phyloP scores from a whole-genome alignment of 2,888 invertebrate species.

The Leptinotarsa haldemani region DNA sequence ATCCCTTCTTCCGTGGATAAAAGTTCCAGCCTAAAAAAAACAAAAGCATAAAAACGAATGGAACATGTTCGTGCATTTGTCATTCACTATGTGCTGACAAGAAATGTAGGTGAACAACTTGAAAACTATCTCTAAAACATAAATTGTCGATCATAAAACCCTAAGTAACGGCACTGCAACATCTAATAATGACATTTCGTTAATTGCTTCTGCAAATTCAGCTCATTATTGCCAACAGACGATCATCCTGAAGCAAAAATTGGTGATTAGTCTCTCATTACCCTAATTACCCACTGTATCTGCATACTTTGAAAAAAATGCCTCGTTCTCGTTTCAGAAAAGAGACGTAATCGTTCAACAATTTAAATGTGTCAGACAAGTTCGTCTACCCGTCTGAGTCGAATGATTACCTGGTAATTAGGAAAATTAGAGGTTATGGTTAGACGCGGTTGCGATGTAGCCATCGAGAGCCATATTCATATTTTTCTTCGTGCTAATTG shows the following conservation, averaged over 20 bases:
- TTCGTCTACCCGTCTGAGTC: background rate
- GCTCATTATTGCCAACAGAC: background rate
- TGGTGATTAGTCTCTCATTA: background rate
- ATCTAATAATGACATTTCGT: background rate
- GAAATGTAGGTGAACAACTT: too few relatives aligned
- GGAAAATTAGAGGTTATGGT: conserved; percentile 25
- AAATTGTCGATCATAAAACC: background rate
- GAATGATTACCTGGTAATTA: conserved; percentile 22
- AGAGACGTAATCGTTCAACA: conserved; percentile 1
- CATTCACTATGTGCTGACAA: too few relatives aligned
- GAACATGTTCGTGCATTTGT: too few relatives aligned
- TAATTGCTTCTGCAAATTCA: background rate
- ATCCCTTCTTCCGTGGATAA: too few relatives aligned
- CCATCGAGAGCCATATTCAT: conserved; percentile 5
- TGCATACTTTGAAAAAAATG: background rate
- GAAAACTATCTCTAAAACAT: too few relatives aligned
- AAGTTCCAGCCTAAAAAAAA: too few relatives aligned
- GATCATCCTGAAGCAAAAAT: background rate
- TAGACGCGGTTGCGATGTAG: background rate
- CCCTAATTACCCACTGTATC: conserved; percentile 15
- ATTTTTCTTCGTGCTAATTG: conserved; percentile 21
- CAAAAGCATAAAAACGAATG: too few relatives aligned
- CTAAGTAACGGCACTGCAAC: background rate
- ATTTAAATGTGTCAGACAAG: conserved; percentile 19
- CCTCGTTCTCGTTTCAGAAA: conserved; percentile 1